These are phyloP conservation scores for Gopherus evgoodei DNA, from an alignment of 2,113 vertebrate species.

Conservation along the genomic window DNA sequence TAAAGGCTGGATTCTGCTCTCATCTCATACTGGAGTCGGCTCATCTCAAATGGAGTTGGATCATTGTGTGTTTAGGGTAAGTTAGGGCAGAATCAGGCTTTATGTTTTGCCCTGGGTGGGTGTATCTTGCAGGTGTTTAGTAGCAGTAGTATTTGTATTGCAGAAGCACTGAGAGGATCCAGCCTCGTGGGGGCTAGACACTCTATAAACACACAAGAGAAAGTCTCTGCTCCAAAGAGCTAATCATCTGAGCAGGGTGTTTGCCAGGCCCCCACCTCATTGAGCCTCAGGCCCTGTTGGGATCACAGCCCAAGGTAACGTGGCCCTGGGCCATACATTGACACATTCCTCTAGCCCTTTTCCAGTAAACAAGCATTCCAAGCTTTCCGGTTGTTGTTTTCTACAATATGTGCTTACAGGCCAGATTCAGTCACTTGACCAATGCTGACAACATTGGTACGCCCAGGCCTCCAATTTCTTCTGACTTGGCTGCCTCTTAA, in stretches of 20 bases:
- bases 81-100: background rate
- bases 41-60: background rate
- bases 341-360: conserved; percentile 5
- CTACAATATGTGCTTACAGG: conserved; percentile 35
- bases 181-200: background rate
- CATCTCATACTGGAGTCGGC: background rate
- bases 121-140: background rate
- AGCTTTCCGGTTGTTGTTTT: conserved; percentile 37
- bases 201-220: background rate
- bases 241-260: too few relatives aligned
- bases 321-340: background rate
- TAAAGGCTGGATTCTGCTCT: background rate
- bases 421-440: conserved; percentile 15
- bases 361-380: conserved; percentile 37
- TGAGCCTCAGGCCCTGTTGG: background rate
- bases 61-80: background rate
- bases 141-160: background rate
- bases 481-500: background rate
- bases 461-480: background rate
- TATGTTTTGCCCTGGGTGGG: background rate
- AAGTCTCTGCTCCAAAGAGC: background rate
- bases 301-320: background rate
- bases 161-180: background rate
- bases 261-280: too few relatives aligned
- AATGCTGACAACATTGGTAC: background rate